A percentile compares a stretch with the other conserved stretches of the same genome.
These are phyloP conservation scores for Cephus rjabovi DNA, from an alignment of 2,888 invertebrate genomes.

Conservation along the genomic window DNA sequence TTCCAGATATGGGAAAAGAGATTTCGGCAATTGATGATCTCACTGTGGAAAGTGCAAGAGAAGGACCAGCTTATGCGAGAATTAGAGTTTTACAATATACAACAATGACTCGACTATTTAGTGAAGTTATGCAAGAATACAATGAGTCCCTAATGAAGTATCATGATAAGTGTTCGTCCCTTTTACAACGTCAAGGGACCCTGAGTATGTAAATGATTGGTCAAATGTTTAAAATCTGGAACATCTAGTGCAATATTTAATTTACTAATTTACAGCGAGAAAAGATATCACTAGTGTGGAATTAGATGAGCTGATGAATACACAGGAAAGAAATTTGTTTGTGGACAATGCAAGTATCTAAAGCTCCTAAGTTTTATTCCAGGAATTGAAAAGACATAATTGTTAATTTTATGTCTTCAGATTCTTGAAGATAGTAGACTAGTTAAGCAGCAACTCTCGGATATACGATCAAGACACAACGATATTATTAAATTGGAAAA, in stretches of 20 bases:
- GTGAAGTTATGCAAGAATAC: conserved; percentile 69
- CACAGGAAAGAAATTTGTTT: conserved; percentile 66
- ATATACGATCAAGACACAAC: conserved; percentile 84
- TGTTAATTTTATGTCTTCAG: conserved; percentile 64
- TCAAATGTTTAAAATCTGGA: conserved; percentile 18
- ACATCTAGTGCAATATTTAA: conserved; percentile 10
- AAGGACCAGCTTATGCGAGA: conserved; percentile 59
- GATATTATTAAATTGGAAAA: conserved; percentile 86
- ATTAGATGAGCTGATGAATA: conserved; percentile 63
- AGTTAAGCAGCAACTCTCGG: conserved; percentile 80
- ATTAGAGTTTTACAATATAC: conserved; percentile 69
- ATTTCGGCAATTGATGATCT: conserved; percentile 46
- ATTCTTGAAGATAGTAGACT: conserved; percentile 83
- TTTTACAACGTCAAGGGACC: conserved; percentile 71
- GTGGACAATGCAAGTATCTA: conserved; percentile 68
- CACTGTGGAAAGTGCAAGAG: conserved; percentile 38
- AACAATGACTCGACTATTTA: conserved; percentile 67
- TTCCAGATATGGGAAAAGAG: conserved; percentile 53
- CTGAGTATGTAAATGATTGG: conserved; percentile 66
- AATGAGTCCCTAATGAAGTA: conserved; percentile 69
- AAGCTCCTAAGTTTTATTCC: not conserved
- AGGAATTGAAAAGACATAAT: not conserved
- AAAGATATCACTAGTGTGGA: conserved; percentile 61
- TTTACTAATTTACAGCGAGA: conserved; percentile 45
- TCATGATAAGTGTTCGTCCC: conserved; percentile 68